phyloP scores from a whole-genome alignment of 2,797 vertebrate species.

The Argyrosomus regius region DNA sequence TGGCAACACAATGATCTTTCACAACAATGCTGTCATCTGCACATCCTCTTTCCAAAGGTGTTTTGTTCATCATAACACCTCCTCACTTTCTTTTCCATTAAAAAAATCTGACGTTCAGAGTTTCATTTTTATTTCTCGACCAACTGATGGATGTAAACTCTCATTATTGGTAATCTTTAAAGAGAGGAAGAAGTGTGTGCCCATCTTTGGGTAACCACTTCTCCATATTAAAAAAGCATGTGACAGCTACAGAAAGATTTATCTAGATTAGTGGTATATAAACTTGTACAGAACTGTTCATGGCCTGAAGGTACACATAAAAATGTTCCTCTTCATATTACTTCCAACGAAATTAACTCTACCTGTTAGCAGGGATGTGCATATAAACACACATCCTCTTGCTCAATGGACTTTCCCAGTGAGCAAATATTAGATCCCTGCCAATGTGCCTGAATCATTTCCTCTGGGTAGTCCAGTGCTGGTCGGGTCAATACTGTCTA shows the following conservation, averaged over 20 bases:
- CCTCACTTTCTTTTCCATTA: not conserved
- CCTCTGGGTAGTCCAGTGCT: constrained; percentile 31
- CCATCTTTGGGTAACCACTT: no score
- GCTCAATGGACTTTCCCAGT: constrained; percentile 22
- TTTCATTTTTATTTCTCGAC: not conserved
- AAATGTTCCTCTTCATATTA: constrained; percentile 11
- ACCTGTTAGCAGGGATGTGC: constrained; percentile 4
- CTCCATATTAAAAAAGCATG: not conserved
- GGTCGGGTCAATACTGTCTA: constrained; percentile 29
- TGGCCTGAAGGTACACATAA: not conserved
- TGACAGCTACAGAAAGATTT: not conserved
- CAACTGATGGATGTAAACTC: not conserved
- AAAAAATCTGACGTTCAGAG: not conserved
- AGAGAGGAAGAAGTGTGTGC: no score
- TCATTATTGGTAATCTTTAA: not conserved
- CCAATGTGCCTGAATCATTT: constrained; percentile 55
- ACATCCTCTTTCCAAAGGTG: constrained; percentile 9
- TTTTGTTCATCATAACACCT: not conserved
- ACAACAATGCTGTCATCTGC: not conserved
- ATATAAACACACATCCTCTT: constrained; percentile 21
- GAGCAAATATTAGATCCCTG: constrained; percentile 15
- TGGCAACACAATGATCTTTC: not conserved
- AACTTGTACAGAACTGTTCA: constrained; percentile 3
- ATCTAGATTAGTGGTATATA: not conserved
- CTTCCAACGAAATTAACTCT: constrained; percentile 6